These are phyloP conservation scores for Asobara japonica DNA, from an alignment of 1,140 invertebrate species.

Conservation along the genomic window DNA sequence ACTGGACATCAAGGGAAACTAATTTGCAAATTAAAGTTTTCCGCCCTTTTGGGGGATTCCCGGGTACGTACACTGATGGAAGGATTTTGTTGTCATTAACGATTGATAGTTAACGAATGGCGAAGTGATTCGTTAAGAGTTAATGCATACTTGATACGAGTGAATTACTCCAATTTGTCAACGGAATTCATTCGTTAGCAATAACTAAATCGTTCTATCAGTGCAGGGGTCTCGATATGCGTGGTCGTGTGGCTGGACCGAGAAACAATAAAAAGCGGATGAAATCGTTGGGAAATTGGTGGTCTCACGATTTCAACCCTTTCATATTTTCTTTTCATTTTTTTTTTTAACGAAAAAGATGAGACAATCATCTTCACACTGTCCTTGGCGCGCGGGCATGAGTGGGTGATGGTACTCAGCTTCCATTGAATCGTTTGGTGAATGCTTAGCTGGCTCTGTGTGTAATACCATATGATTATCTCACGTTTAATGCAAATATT, in stretches of 20 bases:
- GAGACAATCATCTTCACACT: slow-evolving; percentile 11
- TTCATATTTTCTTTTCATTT: background rate
- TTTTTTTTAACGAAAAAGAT: background rate
- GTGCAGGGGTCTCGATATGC: slow-evolving; percentile 51
- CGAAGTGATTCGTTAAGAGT: no score
- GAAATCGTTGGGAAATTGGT: background rate
- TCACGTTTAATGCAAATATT: slow-evolving; percentile 12
- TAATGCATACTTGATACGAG: no score
- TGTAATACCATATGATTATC: slow-evolving; percentile 14
- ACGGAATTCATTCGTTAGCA: no score
- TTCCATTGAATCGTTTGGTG: slow-evolving; percentile 10
- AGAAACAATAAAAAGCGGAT: slow-evolving; percentile 61
- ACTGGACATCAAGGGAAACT: no score
- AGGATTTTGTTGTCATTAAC: no score
- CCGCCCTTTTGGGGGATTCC: background rate
- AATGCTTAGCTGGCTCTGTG: slow-evolving; percentile 16
- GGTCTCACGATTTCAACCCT: background rate
- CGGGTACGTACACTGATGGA: slow-evolving; percentile 29
- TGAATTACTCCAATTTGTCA: no score
- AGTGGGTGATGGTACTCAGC: slow-evolving; percentile 16
- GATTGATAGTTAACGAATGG: no score
- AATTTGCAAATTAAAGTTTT: background rate
- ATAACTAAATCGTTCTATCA: no score
- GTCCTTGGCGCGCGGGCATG: background rate
- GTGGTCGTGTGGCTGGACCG: slow-evolving; percentile 66